phyloP scores from a whole-genome alignment of 53 echinoderm and acorn worm species.

The Hippasteria phrygiana region DNA sequence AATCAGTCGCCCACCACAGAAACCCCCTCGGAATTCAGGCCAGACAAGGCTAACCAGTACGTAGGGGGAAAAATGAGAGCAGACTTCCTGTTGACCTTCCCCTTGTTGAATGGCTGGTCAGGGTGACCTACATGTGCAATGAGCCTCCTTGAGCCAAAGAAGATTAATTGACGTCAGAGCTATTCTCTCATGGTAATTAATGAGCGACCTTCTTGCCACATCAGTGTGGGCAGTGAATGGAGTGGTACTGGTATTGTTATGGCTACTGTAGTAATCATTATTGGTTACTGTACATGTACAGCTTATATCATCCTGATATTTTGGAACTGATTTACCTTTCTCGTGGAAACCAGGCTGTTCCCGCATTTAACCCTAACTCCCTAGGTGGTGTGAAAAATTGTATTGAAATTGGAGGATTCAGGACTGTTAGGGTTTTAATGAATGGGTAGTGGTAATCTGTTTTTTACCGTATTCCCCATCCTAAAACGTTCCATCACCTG shows the following conservation, averaged over 20 bases:
- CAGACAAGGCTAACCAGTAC: background rate
- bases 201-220: conserved; percentile 27
- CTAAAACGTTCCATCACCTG: background rate
- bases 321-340: too few species aligned
- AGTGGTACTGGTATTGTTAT: too few species aligned
- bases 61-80: conserved; percentile 9
- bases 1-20: background rate
- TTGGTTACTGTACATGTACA: too few species aligned
- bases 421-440: background rate
- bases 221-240: background rate
- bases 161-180: conserved; percentile 50
- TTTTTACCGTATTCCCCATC: background rate
- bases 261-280: too few species aligned
- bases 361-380: too few species aligned
- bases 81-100: conserved; percentile 51
- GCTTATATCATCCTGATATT: too few species aligned
- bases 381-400: too few species aligned
- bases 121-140: conserved; percentile 21
- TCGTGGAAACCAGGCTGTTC: too few species aligned
- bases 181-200: background rate
- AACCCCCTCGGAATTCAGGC: background rate
- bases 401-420: too few species aligned
- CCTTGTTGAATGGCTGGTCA: background rate
- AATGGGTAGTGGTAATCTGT: background rate
- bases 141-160: background rate